Base-by-base conservation (phyloP, 2,797 vertebrate genomes). In the Gadopsis marmoratus region DNA sequence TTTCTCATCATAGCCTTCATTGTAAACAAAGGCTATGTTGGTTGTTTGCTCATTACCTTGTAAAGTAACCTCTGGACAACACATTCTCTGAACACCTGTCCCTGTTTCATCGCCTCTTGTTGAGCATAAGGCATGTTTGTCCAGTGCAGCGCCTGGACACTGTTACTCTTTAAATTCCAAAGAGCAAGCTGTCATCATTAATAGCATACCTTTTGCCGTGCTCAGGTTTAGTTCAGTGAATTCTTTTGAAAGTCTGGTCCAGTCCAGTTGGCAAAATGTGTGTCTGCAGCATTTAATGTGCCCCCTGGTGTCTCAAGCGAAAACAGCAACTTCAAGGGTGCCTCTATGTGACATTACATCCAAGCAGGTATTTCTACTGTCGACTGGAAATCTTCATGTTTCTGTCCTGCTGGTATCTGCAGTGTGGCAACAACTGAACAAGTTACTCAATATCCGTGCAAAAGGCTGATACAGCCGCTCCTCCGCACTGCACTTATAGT, bases 241-340 rank as follows among this genome's bases (percentile, higher is more conserved):
- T 33, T 48, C n/a, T 63, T 47, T 35, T 43, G 0, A 21, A 61
- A 64, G 21, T 63, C 10, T 71, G 8, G 19, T 29, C 6, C 21
- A 35, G 8, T 65, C 61, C 63, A 39, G 33, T 43, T 71, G 48
- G 9, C 9, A 17, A n/a, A 39, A 37, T 11, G 41, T 45, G 17
- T 56, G 26, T 19, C 21, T 5, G 14, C 21, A 14, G 62, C 39
- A 5, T 39, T 54, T 9, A 43, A 26, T 63, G 65, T 35, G 81
- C 89, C 90, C 83, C 63, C 89, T 92, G 68, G 82, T 88, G 92
- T 84, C 53, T 21, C 2, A 59, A 47, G 67, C 31, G 19, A 55
- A 37, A 55, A 82, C 53, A 37, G 58, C 73, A 78, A 17, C 50
- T 81, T 29, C 2, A 53, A 50, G 3, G 7, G 5, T 2, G 0